A percentile compares a stretch with the other conserved stretches of the same genome.
Conservation (phyloP, 1,140 invertebrate genomes). For the Dendroctonus valens region DNA sequence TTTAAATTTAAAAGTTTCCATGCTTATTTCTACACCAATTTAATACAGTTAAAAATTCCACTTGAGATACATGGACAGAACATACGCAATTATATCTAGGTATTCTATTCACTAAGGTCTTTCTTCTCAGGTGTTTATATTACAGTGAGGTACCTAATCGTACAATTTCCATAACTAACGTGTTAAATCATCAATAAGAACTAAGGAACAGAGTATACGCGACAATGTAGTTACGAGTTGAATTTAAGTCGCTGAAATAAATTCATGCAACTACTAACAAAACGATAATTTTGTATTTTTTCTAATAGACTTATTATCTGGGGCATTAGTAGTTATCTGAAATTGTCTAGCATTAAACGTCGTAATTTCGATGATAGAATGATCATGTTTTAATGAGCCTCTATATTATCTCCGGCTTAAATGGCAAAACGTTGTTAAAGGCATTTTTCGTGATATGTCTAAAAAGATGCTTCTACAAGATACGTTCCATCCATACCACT, state of each 20-base stretch:
- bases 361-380: slow-evolving; percentile 2
- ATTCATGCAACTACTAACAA: too few relatives aligned
- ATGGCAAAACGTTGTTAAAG: slow-evolving; percentile 14
- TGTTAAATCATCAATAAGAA: too few relatives aligned
- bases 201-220: too few relatives aligned
- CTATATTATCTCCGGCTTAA: slow-evolving; percentile 9
- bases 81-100: too few relatives aligned
- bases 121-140: slow-evolving; percentile 3
- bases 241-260: too few relatives aligned
- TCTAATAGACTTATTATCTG: neutral
- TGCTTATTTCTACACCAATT: too few relatives aligned
- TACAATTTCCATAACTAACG: too few relatives aligned
- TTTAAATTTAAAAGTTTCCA: too few relatives aligned
- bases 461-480: slow-evolving; percentile 80
- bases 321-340: neutral
- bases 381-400: slow-evolving; percentile 8
- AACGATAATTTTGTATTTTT: too few relatives aligned
- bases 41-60: too few relatives aligned
- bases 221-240: too few relatives aligned
- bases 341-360: neutral
- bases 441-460: slow-evolving; percentile 37
- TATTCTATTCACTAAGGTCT: neutral
- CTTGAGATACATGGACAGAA: too few relatives aligned
- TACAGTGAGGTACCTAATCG: neutral
- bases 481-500: slow-evolving; percentile 78